Base-by-base conservation (phyloP, 2,888 invertebrate genomes). In the Cheilosia grossa region DNA sequence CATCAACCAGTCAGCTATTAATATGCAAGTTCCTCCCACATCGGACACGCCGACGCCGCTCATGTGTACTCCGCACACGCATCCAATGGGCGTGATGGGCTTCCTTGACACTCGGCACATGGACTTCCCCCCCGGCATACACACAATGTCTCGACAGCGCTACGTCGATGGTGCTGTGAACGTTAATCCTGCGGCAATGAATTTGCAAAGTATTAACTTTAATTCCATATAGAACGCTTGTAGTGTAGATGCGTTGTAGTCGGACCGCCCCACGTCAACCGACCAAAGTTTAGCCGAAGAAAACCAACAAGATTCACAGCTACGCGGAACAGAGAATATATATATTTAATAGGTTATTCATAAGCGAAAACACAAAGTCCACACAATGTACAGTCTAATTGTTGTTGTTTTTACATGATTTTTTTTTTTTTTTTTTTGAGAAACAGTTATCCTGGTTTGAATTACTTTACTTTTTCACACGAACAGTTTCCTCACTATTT, bases 131-230 rank as follows among this genome's bases (percentile, higher is more conserved):
- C 88, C 91, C 30, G 94, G 93, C 54, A 93, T 95, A 86, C 94
- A 95, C 88, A 93, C 93, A 56, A 94, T 95, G 91, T 90, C 93
- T 30, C 89, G 92, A 53, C 92, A 92, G 86, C 90, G 92, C 54
- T 92, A 92, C 82, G 90, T 92, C 56, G 92, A 92, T 87, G 91
- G 90, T 80, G 90, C 91, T 51, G 92, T 92, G 58, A 92, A 92
- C 77, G 91, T 92, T 13, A 94, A 94, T 91, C 92, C 93, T 88
- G 92, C 94, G 54, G 94, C 95, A 87, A 94, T 96, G 89, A 95
- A 95, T 92, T 93, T 95, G 90, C 94, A 96, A 89, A 95, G 95
- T 87, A 94, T 96, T 85, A 96, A 95, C 91, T 96, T 96, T 89
- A 96, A 95, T 91, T 94, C 95, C 89, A 95, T 96, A 94, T 96